These are phyloP conservation scores for Hybognathus amarus DNA, from an alignment of 2,797 vertebrate species.

Conservation along the genomic window DNA sequence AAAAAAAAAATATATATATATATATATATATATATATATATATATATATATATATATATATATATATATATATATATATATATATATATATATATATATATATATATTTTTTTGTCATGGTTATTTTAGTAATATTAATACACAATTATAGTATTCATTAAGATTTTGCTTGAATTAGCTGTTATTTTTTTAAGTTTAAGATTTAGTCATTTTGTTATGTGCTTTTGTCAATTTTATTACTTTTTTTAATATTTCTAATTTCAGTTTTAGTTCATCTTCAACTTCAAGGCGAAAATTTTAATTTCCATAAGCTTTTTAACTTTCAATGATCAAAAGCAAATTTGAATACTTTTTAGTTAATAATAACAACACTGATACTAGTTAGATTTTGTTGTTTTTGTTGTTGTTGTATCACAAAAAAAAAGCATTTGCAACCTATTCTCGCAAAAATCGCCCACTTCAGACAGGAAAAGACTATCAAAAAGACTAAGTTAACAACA, in stretches of 20 bases:
- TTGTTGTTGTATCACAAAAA: not conserved
- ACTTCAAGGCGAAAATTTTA: not conserved
- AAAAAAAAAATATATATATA: too few species aligned
- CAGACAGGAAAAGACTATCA: not conserved
- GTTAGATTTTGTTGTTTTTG: not conserved
- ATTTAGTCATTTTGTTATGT: not conserved
- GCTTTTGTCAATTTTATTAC: not conserved
- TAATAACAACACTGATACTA: not conserved
- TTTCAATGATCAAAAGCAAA: not conserved
- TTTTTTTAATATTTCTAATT: not conserved
- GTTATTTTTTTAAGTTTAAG: not conserved
- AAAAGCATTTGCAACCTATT: not conserved
- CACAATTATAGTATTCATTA: not conserved
- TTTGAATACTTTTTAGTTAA: not conserved
- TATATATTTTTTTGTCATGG: too few species aligned
- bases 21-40: not conserved
- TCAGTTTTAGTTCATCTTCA: not conserved
- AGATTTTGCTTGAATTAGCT: not conserved
- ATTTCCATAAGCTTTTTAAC: not conserved
- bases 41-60: not conserved
- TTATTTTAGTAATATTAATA: not conserved
- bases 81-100: too few species aligned
- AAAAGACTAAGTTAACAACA: not conserved
- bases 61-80: not conserved
- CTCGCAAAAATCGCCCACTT: not conserved